These are phyloP conservation scores for Dolichopus griseipennis DNA, from an alignment of 2,888 invertebrate genomes.

Conservation along the genomic window DNA sequence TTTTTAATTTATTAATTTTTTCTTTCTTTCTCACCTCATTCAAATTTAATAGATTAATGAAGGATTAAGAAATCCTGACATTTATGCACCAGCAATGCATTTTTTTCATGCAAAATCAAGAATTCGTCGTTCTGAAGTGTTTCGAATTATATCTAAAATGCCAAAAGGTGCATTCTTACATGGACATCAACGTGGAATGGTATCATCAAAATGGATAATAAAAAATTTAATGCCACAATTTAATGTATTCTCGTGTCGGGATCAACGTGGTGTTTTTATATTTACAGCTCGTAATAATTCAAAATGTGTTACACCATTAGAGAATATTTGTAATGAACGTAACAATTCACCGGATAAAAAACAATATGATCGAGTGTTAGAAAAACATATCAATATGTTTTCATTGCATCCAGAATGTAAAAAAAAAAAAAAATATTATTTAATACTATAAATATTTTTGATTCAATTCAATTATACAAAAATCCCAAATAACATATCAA, in stretches of 20 bases:
- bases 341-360: slow-evolving; percentile 42
- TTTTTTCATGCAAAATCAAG: slow-evolving; percentile 47
- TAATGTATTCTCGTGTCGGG: slow-evolving; percentile 37
- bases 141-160: slow-evolving; percentile 49
- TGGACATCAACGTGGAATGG: slow-evolving; percentile 49
- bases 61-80: slow-evolving; percentile 36
- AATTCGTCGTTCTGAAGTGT: slow-evolving; percentile 51
- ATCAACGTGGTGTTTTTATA: slow-evolving; percentile 36
- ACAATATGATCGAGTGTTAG: slow-evolving; percentile 48
- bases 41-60: slow-evolving; percentile 34
- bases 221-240: slow-evolving; percentile 47
- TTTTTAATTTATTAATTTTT: not conserved
- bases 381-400: slow-evolving; percentile 50
- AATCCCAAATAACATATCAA: not conserved
- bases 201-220: slow-evolving; percentile 47
- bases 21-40: no score
- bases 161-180: slow-evolving; percentile 55
- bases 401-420: slow-evolving; percentile 45
- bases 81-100: slow-evolving; percentile 49
- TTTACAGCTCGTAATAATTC: slow-evolving; percentile 35
- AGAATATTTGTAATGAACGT: slow-evolving; percentile 43
- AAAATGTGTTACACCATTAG: slow-evolving; percentile 37
- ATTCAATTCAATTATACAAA: not conserved
- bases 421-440: slow-evolving; percentile 19
- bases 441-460: not conserved